Conservation (phyloP, 2,797 vertebrate genomes). For the Alca torda region DNA sequence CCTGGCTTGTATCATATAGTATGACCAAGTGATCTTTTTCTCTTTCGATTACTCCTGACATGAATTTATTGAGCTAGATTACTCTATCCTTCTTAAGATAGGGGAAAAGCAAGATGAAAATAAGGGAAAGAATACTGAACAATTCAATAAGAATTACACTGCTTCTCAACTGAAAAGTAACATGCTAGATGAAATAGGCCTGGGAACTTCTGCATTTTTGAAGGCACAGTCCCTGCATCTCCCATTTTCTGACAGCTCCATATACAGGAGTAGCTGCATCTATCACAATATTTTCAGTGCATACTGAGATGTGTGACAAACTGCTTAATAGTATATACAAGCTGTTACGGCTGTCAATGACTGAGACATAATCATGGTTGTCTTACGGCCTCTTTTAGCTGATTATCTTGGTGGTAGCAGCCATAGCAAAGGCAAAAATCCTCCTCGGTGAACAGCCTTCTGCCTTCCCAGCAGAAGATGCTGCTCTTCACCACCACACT, state of each 20-base stretch:
- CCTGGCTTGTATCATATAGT: not conserved
- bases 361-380: not conserved
- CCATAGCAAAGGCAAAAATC: not conserved
- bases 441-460: not conserved
- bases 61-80: not conserved
- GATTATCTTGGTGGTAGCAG: not conserved
- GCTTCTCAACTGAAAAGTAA: not conserved
- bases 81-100: not conserved
- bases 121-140: not conserved
- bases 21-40: not conserved
- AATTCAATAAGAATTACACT: not conserved
- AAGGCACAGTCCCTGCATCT: not conserved
- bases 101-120: not conserved
- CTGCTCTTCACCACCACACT: not conserved
- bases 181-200: not conserved
- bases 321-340: conserved; percentile 35
- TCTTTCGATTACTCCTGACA: not conserved
- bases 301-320: conserved; percentile 20
- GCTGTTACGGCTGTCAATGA: conserved; percentile 25
- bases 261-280: not conserved
- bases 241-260: conserved; percentile 16
- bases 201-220: not conserved
- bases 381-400: not conserved
- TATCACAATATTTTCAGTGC: conserved; percentile 52
- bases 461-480: not conserved